Evolutionary conservation across 2,113 vertebrate genomes (phyloP).

Genomic region (Cynocephalus volans): DNA sequence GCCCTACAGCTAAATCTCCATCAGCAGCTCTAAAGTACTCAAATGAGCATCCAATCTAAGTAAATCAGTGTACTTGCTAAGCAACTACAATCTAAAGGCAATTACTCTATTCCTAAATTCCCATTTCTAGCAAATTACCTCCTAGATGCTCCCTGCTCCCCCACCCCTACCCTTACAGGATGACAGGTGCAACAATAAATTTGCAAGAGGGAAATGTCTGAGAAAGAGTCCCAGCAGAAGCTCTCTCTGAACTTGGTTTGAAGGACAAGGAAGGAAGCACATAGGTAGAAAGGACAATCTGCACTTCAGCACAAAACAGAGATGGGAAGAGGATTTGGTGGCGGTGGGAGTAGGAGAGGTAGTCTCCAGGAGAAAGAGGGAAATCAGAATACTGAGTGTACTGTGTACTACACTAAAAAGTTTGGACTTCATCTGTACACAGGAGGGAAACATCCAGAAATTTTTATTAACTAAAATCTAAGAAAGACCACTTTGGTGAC

Average conservation of each 20-base stretch:
- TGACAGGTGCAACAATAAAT: too few relatives aligned
- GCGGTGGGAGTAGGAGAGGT: rapidly evolving
- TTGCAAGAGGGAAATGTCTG: background rate
- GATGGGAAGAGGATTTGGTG: background rate
- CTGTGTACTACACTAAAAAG: background rate
- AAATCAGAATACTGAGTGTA: background rate
- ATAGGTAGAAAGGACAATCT: background rate
- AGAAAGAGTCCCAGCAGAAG: background rate
- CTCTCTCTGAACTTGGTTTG: background rate
- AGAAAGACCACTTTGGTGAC: background rate
- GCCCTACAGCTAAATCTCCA: background rate
- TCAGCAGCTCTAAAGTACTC: background rate
- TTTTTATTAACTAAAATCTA: background rate
- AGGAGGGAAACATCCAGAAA: background rate
- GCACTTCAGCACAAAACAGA: background rate
- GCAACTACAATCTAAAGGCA: background rate
- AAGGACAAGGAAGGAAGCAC: background rate
- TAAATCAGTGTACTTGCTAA: background rate
- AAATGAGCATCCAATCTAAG: background rate
- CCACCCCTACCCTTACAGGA: background rate
- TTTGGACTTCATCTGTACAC: background rate
- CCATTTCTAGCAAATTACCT: background rate
- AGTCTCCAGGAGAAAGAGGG: background rate
- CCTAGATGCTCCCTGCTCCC: rapidly evolving
- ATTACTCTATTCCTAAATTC: background rate